Evolutionary conservation across 1,140 invertebrate genomes (phyloP), one percentile per base, ranked within the genome.

Genomic region (Cepaea nemoralis): DNA sequence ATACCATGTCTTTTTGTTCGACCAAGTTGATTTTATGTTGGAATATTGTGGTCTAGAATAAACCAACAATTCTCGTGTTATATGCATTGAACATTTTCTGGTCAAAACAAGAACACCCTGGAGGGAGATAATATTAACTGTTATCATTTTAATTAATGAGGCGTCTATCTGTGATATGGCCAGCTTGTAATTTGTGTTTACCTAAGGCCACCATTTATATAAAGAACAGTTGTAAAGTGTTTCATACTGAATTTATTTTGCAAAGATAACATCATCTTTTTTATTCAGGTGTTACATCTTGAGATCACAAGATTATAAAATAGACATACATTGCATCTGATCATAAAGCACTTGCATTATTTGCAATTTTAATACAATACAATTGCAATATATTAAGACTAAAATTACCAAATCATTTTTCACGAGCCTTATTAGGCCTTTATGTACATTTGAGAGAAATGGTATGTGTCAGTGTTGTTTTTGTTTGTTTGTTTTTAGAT

Each of bases 161-260:
- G 33, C 59, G 27, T 31, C 27, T 63, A 31, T 63, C 59, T 63
- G 59, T 63, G 59, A 63, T 63, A 63, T 63, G 59, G 59, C 59
- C 59, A 5, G 33, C 2, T 63, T 31, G 50, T 14, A 55, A 63
- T 63, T 63, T 31, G n/a, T 63, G n/a, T 63, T 63, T 27, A 31
- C 22, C 12, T 27, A 63, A 31, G 59, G 59, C 59, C 59, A 63
- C 59, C 27, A 31, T 31, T 63, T 14, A 6, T 48, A 48, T 12
- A 19, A 31, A 63, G 27, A 55, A 45, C 42, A 45, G 6, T 45
- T 63, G 10, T 31, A 16, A 63, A 31, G 3, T 63, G 27, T 63
- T 63, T n/a, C 59, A 63, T 63, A 27, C 27, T 12, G 27, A 19
- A 10, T 63, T 63, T 63, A 6, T 63, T 31, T 27, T 27, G n/a